Evolutionary conservation across 2,888 invertebrate genomes (phyloP), one percentile per base, ranked within the genome.

Genomic region (Camponotus fellah): DNA sequence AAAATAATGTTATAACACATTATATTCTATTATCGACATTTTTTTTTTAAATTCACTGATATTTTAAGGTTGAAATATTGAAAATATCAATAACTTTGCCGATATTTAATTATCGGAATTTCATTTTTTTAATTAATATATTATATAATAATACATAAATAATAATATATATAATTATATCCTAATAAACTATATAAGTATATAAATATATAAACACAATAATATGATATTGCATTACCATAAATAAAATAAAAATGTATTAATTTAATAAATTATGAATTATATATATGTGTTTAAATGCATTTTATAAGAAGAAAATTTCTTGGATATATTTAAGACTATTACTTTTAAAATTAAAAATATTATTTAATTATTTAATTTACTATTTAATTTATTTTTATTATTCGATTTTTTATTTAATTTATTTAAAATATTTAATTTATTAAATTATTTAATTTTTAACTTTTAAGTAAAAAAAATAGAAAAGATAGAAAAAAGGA

Each of bases 71-170:
- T 40, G 2, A 49, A 64, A 21, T 4, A 14, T 40, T 37, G 5
- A 66, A 43, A 71, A 60, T 71, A 49, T 62, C 17, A 46, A 46
- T 79, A 71, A 71, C 46, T 68, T 60, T 17, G 4, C 21, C 17
- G 17, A 71, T 77, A 32, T 79, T 26, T 37, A 26, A 66, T 56
- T 0, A 37, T 14, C 14, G 14, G 5, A 17, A 2, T 53, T n/a
- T 53, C n/a, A 1, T n/a, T 53, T n/a, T n/a, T 53, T n/a, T 8
- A 53, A 53, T 53, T n/a, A 53, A 53, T n/a, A n/a, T 37, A 62
- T 34, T 5, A 6, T 21, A 5, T 37, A 37, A 37, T 6, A 37
- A 12, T 26, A 46, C 3, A 34, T 21, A 21, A 17, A 17, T 37
- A 65, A 43, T 34, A 14, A 10, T 56, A 9, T 56, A 26, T 5